Conservation (phyloP, 2,113 vertebrate species). For the Formicarius rufipectus region DNA sequence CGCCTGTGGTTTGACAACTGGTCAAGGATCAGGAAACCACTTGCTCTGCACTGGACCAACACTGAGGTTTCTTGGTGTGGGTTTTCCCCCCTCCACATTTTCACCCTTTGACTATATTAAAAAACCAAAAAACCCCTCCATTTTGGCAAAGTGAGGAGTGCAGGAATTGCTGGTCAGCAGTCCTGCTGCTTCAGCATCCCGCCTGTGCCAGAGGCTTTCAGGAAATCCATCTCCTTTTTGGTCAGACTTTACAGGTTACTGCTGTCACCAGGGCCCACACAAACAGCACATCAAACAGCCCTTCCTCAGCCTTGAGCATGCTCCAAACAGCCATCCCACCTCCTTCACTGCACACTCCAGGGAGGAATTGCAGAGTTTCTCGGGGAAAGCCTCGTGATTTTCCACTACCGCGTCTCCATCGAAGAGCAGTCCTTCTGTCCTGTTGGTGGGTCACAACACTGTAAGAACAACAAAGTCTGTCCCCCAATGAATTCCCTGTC, state of each 20-base stretch:
- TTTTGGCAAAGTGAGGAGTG: not conserved
- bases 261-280: not conserved
- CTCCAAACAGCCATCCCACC: not conserved
- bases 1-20: not conserved
- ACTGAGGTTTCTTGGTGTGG: too few relatives aligned
- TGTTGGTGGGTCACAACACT: not conserved
- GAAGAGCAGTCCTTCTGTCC: not conserved
- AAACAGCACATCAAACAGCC: not conserved
- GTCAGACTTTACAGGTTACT: not conserved
- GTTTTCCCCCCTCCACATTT: too few relatives aligned
- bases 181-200: not conserved
- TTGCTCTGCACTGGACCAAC: not conserved
- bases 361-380: not conserved
- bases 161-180: constrained; percentile 35
- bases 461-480: not conserved
- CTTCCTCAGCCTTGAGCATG: not conserved
- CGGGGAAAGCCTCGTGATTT: not conserved
- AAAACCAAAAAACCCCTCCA: not conserved
- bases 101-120: not conserved
- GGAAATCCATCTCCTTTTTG: not conserved
- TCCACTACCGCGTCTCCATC: not conserved
- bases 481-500: not conserved
- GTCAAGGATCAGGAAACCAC: not conserved
- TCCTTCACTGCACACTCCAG: not conserved
- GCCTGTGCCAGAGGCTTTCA: not conserved